Evolutionary conservation across 1,140 invertebrate genomes (phyloP).

Genomic region (Whitmania pigra): DNA sequence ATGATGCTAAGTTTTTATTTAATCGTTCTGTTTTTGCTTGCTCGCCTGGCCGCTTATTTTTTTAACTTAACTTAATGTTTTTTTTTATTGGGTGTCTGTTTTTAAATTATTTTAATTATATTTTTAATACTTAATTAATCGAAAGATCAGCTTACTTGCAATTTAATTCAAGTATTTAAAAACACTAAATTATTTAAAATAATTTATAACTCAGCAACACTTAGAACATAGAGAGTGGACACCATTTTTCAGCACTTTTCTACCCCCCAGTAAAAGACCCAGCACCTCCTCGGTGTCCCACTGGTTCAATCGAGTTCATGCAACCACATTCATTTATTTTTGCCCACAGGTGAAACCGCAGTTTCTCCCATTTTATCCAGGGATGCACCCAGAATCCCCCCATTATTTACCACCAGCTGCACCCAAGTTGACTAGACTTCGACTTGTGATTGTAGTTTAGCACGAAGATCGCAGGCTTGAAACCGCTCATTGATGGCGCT

Average conservation of each 20-base stretch:
- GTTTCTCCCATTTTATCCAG: neutral
- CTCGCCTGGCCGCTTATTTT: no score
- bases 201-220: no score
- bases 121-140: no score
- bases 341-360: no score
- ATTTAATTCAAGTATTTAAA: conserved; percentile 1
- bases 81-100: neutral
- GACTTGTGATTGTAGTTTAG: neutral
- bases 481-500: neutral
- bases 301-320: neutral
- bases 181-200: no score
- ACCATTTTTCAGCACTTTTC: no score
- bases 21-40: neutral
- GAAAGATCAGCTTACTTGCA: neutral
- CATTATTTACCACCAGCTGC: neutral
- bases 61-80: no score
- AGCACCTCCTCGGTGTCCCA: neutral
- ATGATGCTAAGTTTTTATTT: neutral
- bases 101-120: no score
- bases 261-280: neutral
- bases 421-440: neutral
- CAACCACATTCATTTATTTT: no score
- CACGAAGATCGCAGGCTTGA: no score
- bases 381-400: neutral
- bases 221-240: no score